phyloP scores from a whole-genome alignment of 2,113 vertebrate species.

The Bucco capensis region DNA sequence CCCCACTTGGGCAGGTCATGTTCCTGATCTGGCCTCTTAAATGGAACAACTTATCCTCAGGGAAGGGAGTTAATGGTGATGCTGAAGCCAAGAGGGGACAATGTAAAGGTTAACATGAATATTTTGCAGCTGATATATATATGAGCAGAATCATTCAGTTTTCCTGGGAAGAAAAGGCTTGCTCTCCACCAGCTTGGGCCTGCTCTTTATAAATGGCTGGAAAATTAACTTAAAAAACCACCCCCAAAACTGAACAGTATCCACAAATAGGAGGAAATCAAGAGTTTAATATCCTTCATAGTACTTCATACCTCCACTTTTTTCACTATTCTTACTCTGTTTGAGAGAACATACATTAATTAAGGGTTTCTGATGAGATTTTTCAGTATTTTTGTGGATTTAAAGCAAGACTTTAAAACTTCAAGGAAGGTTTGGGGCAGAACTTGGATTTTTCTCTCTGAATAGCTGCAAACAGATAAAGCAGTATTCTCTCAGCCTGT shows the following conservation, averaged over 20 bases:
- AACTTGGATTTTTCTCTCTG: not conserved
- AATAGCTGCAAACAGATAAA: not conserved
- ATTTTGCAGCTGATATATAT: not conserved
- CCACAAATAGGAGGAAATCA: not conserved
- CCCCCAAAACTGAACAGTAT: not conserved
- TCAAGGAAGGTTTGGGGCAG: not conserved
- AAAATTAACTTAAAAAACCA: not conserved
- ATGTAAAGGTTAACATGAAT: conserved; percentile 18
- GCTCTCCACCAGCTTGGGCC: not conserved
- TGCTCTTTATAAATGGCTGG: not conserved
- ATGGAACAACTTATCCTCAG: not conserved
- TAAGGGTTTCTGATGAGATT: not conserved
- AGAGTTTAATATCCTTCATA: not conserved
- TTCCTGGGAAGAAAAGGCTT: not conserved
- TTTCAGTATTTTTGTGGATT: not conserved
- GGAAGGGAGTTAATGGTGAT: conserved; percentile 20
- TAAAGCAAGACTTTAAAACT: not conserved
- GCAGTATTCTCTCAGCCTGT: not conserved
- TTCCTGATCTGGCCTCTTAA: not conserved
- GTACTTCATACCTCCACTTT: not conserved
- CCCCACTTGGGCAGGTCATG: not conserved
- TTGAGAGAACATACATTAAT: not conserved
- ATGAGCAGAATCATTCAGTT: not conserved
- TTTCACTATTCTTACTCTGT: not conserved
- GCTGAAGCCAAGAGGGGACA: not conserved